Evolutionary conservation across 2,888 invertebrate species (phyloP).

Genomic region (Erynnis tages): DNA sequence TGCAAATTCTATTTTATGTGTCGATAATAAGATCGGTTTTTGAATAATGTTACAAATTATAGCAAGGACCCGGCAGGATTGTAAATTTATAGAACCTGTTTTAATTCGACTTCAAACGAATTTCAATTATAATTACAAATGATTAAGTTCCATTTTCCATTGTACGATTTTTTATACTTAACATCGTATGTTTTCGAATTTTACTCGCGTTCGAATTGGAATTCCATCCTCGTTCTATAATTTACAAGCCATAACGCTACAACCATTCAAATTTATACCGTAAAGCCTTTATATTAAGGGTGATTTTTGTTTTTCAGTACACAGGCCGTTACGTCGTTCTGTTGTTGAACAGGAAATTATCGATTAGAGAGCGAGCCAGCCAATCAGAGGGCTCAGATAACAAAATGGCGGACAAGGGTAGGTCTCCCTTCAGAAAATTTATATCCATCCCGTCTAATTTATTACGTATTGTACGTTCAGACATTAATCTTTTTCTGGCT

Average conservation of each 20-base stretch:
- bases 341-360: conserved; percentile 45
- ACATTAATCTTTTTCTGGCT: conserved; percentile 79
- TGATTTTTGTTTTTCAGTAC: neutral
- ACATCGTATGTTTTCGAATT: conserved; percentile 25
- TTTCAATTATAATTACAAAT: neutral
- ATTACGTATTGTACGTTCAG: conserved; percentile 72
- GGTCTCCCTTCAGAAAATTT: conserved; percentile 59
- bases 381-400: conserved; percentile 53
- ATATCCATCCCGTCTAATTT: conserved; percentile 71
- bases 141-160: conserved; percentile 13
- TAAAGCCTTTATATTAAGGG: conserved; percentile 13
- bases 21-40: conserved; percentile 14
- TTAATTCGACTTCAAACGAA: neutral
- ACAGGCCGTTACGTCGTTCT: conserved; percentile 37
- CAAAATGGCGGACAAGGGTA: conserved; percentile 72
- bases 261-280: neutral
- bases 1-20: conserved; percentile 8
- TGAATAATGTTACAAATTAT: neutral
- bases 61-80: conserved; percentile 20
- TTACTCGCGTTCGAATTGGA: conserved; percentile 24
- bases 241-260: neutral
- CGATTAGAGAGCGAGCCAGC: conserved; percentile 65
- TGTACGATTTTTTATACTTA: neutral
- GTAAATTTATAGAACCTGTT: conserved; percentile 20
- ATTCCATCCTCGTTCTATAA: conserved; percentile 21